These are phyloP conservation scores for Protonemura montana DNA, from an alignment of 2,888 invertebrate species.

Conservation along the genomic window DNA sequence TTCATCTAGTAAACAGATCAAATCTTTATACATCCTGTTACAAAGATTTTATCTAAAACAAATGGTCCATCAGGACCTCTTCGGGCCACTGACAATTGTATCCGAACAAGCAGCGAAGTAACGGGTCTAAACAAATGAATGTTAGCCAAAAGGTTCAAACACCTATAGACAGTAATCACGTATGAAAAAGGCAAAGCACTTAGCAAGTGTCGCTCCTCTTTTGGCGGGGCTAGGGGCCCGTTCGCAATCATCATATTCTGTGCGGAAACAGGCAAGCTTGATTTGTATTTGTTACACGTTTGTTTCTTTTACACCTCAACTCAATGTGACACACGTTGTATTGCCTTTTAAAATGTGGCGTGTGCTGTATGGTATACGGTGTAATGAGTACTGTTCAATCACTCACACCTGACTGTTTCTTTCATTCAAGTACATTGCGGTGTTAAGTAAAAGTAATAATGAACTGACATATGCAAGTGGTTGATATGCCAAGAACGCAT, in stretches of 20 bases:
- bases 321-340: background rate
- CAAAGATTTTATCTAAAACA: background rate
- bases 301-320: background rate
- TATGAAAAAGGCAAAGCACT: background rate
- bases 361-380: background rate
- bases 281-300: background rate
- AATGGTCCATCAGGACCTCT: background rate
- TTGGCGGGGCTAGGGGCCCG: background rate
- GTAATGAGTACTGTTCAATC: background rate
- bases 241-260: background rate
- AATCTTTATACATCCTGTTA: background rate
- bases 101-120: background rate
- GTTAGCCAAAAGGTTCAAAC: background rate
- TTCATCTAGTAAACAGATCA: background rate
- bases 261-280: background rate
- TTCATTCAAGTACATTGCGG: background rate
- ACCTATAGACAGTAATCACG: background rate
- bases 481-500: background rate
- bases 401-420: background rate
- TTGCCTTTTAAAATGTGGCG: background rate
- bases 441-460: background rate
- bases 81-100: background rate
- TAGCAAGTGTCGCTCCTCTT: background rate
- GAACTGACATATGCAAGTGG: background rate
- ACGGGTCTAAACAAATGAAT: background rate